phyloP scores from a whole-genome alignment of 2,888 invertebrate species.

The Euplexia lucipara region DNA sequence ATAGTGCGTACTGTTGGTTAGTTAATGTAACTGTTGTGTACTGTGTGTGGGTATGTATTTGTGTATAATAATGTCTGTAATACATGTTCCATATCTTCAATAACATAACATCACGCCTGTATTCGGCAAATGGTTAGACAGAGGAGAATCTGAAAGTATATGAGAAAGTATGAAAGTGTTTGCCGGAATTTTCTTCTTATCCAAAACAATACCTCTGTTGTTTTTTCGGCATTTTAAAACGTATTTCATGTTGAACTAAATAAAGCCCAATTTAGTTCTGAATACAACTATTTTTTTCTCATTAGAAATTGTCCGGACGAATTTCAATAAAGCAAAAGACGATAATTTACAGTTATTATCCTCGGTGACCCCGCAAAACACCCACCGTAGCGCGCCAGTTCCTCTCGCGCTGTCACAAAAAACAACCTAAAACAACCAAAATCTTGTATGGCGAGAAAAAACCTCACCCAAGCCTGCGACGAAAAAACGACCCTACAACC shows the following conservation, averaged over 20 bases:
- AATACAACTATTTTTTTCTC: slow-evolving; percentile 68
- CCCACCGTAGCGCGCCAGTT: slow-evolving; percentile 85
- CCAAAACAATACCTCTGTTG: too few species aligned
- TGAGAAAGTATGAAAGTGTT: too few species aligned
- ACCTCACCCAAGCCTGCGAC: slow-evolving; percentile 62
- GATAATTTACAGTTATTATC: slow-evolving; percentile 91
- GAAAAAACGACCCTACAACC: slow-evolving; percentile 72
- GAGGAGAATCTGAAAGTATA: too few species aligned
- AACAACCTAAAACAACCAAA: slow-evolving; percentile 85
- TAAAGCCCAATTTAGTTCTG: slow-evolving; percentile 20
- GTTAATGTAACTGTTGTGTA: slow-evolving; percentile 36
- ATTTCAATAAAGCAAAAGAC: slow-evolving; percentile 89
- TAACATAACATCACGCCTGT: too few species aligned
- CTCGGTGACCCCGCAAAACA: slow-evolving; percentile 90
- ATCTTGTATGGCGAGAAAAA: slow-evolving; percentile 89
- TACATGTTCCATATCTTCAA: not conserved
- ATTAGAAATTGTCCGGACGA: slow-evolving; percentile 84
- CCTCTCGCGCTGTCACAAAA: slow-evolving; percentile 86
- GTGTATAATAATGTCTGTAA: not conserved
- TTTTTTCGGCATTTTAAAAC: too few species aligned
- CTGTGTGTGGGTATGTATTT: not conserved
- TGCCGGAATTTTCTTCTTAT: too few species aligned
- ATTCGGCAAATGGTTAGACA: too few species aligned
- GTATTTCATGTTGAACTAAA: not conserved
- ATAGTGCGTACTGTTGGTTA: slow-evolving; percentile 29